Percentiles rank a stretch among this genome's conserved stretches.
These are phyloP conservation scores for Macrophya alboannulata DNA, from an alignment of 2,888 invertebrate genomes.

Conservation along the genomic window DNA sequence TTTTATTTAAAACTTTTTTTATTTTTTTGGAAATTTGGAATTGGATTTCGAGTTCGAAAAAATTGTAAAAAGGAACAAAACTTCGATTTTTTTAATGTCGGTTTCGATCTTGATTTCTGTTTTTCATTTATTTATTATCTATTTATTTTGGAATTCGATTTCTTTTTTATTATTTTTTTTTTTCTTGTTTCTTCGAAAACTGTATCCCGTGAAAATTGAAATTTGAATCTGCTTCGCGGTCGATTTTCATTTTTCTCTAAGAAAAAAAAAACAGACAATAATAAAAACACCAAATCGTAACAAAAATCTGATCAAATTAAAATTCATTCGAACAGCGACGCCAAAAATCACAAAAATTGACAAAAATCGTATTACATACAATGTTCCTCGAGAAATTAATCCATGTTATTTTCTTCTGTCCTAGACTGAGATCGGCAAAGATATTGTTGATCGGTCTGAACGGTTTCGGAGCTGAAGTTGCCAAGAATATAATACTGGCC, in stretches of 20 bases:
- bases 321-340: too few relatives aligned
- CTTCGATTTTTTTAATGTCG: background rate
- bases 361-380: background rate
- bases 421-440: slow-evolving; percentile 90
- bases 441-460: slow-evolving; percentile 93
- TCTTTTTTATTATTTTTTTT: background rate
- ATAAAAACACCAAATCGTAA: too few relatives aligned
- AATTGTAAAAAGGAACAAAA: background rate
- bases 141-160: slow-evolving; percentile 7
- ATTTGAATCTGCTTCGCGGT: background rate
- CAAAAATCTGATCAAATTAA: too few relatives aligned
- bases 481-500: slow-evolving; percentile 96
- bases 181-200: too few relatives aligned
- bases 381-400: background rate
- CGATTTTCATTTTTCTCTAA: background rate
- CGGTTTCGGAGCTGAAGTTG: slow-evolving; percentile 97
- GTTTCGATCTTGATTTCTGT: slow-evolving; percentile 5
- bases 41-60: background rate
- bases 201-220: background rate
- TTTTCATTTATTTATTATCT: background rate
- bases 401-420: slow-evolving; percentile 54
- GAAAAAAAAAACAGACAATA: background rate
- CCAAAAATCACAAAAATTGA: background rate
- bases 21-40: background rate
- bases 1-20: too few relatives aligned